phyloP scores from a whole-genome alignment of 2,113 vertebrate species.

The Pelodiscus sinensis region DNA sequence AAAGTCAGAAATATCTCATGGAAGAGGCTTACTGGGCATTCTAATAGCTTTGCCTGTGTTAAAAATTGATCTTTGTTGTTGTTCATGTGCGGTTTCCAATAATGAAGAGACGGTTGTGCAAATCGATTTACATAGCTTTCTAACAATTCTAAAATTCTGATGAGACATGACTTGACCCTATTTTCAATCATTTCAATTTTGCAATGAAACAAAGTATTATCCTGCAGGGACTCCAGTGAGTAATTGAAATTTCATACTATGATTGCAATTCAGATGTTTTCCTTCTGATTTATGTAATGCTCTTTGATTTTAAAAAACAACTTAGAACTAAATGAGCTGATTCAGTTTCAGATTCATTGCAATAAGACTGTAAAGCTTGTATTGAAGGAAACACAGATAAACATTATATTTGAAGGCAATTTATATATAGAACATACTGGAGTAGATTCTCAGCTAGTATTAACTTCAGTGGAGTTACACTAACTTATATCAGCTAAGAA shows the following conservation, averaged over 20 bases:
- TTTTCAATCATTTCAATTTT: conserved; percentile 23
- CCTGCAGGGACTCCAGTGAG: not conserved
- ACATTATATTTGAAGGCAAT: conserved; percentile 30
- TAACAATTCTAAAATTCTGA: not conserved
- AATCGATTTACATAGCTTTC: not conserved
- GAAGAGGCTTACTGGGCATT: not conserved
- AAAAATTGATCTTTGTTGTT: not conserved
- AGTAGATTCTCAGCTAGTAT: conserved; percentile 23
- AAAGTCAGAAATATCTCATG: not conserved
- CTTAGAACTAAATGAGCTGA: not conserved
- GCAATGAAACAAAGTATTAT: not conserved
- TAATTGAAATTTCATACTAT: not conserved
- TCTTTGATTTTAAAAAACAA: not conserved
- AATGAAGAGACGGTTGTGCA: not conserved
- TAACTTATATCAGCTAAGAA: conserved; percentile 13
- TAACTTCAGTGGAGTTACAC: conserved; percentile 34
- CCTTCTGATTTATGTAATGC: not conserved
- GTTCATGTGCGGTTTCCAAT: not conserved
- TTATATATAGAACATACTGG: conserved; percentile 35
- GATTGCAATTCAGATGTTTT: not conserved
- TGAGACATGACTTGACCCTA: not conserved
- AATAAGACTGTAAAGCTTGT: not conserved
- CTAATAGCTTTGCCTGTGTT: not conserved
- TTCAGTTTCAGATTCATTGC: not conserved
- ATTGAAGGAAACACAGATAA: conserved; percentile 21